Conservation (phyloP, 2,888 invertebrate species). For the Thereva nobilitata region DNA sequence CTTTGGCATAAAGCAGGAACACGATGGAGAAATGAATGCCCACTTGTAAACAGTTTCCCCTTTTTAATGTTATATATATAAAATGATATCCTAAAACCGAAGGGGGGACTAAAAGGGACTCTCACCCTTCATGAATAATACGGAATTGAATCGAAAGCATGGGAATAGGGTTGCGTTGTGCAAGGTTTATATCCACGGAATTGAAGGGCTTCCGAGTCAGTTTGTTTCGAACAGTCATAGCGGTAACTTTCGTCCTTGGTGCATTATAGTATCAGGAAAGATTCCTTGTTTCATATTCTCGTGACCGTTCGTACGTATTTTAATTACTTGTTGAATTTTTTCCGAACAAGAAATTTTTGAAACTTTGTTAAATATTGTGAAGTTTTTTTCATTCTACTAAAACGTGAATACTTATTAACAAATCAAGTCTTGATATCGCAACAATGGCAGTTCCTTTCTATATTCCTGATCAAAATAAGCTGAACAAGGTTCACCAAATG, state of each 20-base stretch:
- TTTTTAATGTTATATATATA: too few relatives aligned
- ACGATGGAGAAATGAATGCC: too few relatives aligned
- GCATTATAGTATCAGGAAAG: not conserved
- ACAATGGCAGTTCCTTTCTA: conserved; percentile 41
- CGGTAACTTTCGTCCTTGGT: conserved; percentile 36
- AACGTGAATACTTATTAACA: conserved; percentile 7
- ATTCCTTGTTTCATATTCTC: conserved; percentile 24
- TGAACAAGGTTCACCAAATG: conserved; percentile 18
- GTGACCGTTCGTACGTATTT: conserved; percentile 17
- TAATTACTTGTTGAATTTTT: conserved; percentile 11
- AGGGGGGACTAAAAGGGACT: too few relatives aligned
- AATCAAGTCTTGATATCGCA: not conserved
- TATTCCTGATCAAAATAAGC: conserved; percentile 39
- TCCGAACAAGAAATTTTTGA: conserved; percentile 4
- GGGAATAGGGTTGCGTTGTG: conserved; percentile 7
- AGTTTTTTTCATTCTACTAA: too few relatives aligned
- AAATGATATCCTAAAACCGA: too few relatives aligned
- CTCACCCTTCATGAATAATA: too few relatives aligned
- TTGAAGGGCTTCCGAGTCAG: conserved; percentile 36
- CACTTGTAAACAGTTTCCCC: too few relatives aligned
- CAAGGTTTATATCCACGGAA: conserved; percentile 36
- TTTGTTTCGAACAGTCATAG: conserved; percentile 38
- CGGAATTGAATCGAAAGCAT: too few relatives aligned
- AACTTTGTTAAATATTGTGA: too few relatives aligned
- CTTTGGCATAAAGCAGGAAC: too few relatives aligned